Base-by-base conservation (phyloP, 1,140 invertebrate genomes). In the Drosophila ercepeae region DNA sequence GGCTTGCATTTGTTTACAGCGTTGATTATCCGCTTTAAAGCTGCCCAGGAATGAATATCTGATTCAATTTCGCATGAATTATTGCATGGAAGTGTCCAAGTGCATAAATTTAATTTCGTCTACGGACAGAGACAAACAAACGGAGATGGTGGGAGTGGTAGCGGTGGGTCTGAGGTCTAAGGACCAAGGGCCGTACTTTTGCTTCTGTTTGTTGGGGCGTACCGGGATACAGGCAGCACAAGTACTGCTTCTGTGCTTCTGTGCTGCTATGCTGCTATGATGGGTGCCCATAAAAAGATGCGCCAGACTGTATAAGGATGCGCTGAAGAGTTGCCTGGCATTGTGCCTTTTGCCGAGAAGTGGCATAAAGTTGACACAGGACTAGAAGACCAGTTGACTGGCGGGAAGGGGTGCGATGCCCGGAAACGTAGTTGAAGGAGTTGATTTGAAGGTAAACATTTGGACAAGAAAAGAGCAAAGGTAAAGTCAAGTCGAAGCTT, bases 61-160 rank as follows among this genome's bases (percentile, higher is more conserved):
- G 83, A 89, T 89, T 89, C 84, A 86, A 86, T 89, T 89, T 89
- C 76, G 78, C 84, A 89, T 89, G 83, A 89, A 89, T 89, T 89
- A 89, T 89, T 84, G 76, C 86, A 74, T 57, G 67, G 65, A 84
- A 89, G 79, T 82, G 83, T 89, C 83, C 84, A 78, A 89, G 79
- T 89, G 84, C 78, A 89, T 89, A 89, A 89, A 89, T 89, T 89
- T 89, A 73, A 89, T 89, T 89, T 84, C 71, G 61, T 86, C 68
- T 76, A 57, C 57, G 52, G 60, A 34, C 57, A 54, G 57, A 36
- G 52, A 58, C 59, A 60, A 46, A 71, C 45, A 58, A 59, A 70
- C 42, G 55, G 58, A 25, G 18, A 29, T 39, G 45, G 44, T 11
- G 51, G 39, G 45, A 48, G 9, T 0, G 19, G 27, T n/a, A n/a